Base-by-base conservation (phyloP, 2,888 invertebrate species). In the Polietes domitor region DNA sequence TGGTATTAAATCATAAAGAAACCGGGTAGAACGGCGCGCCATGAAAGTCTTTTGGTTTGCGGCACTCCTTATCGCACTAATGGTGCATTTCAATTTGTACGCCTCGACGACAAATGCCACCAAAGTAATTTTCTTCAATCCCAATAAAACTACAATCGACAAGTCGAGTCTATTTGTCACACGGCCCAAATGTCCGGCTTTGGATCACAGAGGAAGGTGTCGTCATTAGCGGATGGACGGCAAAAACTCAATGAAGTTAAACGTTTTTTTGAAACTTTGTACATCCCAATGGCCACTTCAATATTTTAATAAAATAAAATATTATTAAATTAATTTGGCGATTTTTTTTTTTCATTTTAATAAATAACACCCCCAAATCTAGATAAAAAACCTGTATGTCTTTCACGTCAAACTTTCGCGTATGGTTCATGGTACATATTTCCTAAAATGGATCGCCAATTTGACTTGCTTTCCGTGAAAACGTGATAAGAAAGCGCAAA, bases 131-230 rank as follows among this genome's bases (percentile, higher is more conserved):
- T 87, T 86, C 58, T 87, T 76, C 50, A 82, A 84, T 70, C 50
- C 26, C 2, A 86, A 82, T 4, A 80, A 87, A 65, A 87, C 75
- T n/a, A 17, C 61, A 5, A 53, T 89, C 7, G 86, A 89, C 7
- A 84, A 83, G 58, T 71, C 89, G 28, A 90, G 88, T 86, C 84
- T 90, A 4, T 87, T 90, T n/a, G 83, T 82, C 3, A n/a, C 85
- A 2, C 77, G 85, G 1, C 24, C 55, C 0, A 72, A 65, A 24
- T 90, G 90, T 21, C 74, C 43, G 0, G 82, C 32, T 12, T 86
- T 86, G 61, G 90, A 90, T 86, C 89, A 90, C 78, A 88, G 86
- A 47, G 87, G 89, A 26, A 88, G 86, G 37, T 90, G 90, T 53
- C 86, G 90, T 3, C 79, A 53, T 0, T 2, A 10, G 2, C 37